phyloP scores from a whole-genome alignment of 1,140 invertebrate species.

The Trachymyrmex cornetzi region DNA sequence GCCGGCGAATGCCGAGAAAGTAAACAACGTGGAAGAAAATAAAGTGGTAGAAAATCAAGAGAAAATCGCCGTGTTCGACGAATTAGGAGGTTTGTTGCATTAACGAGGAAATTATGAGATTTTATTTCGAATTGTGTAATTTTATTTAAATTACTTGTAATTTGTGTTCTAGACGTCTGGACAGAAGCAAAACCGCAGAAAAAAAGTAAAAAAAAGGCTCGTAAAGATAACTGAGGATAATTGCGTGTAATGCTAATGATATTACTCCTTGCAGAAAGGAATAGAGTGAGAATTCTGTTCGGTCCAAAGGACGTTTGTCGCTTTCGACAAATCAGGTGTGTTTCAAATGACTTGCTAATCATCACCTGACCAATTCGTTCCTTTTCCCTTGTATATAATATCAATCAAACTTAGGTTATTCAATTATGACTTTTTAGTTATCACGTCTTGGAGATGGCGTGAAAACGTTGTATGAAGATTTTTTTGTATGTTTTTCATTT shows the following conservation, averaged over 20 bases:
- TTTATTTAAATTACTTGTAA: constrained; percentile 18
- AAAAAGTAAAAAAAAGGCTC: constrained; percentile 90
- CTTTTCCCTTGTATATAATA: constrained; percentile 77
- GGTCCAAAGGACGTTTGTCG: constrained; percentile 68
- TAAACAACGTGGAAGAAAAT: constrained; percentile 84
- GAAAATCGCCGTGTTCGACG: constrained; percentile 88
- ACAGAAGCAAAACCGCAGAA: constrained; percentile 89
- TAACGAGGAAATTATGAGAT: background rate
- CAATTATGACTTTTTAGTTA: constrained; percentile 63
- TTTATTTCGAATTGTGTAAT: constrained; percentile 25
- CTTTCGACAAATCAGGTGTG: constrained; percentile 74
- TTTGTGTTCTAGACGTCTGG: constrained; percentile 87
- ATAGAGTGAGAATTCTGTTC: constrained; percentile 69
- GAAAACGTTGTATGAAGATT: constrained; percentile 40
- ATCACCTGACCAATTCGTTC: constrained; percentile 75
- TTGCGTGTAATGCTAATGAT: constrained; percentile 57
- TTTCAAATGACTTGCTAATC: constrained; percentile 70
- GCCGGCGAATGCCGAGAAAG: constrained; percentile 50
- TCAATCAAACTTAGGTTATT: constrained; percentile 65
- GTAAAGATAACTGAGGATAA: constrained; percentile 88
- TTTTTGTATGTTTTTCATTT: constrained; percentile 55
- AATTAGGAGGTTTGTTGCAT: constrained; percentile 88
- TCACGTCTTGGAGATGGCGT: constrained; percentile 52
- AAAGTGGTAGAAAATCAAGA: constrained; percentile 77
- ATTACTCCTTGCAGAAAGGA: constrained; percentile 70